Base-by-base conservation (phyloP, 2,797 vertebrate genomes). In the Scomberomorus guttatus region DNA sequence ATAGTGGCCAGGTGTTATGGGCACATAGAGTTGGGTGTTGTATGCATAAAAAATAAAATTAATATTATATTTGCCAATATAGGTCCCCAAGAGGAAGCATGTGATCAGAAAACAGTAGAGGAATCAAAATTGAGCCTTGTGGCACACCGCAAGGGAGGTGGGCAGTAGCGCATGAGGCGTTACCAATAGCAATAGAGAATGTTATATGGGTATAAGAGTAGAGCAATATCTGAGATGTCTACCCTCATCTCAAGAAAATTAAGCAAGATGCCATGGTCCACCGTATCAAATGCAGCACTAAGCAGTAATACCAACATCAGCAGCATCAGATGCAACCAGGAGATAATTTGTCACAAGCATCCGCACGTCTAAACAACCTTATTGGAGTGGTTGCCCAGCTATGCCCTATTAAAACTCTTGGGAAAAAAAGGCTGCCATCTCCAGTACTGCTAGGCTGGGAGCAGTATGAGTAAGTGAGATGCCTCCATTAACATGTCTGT, bases 401-500 rank as follows among this genome's bases (percentile, higher is more conserved):
- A 25, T 14, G 12, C 6, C n/a, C 17, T 57, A 5, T 70, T 29
- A 46, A 61, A 66, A 46, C 17, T 15, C 8, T 27, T 58, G 34
- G 34, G 11, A 5, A 11, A 56, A 79, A 34, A 60, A 71, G 24
- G 7, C 48, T 46, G 18, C 17, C 50, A 48, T 54, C 46, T 48
- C 44, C 34, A 55, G 12, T 3, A 17, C 13, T 18, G 55, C 39
- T 11, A 17, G 6, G 44, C 48, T 71, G 62, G 44, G 70, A 87
- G 60, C 63, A 68, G 22, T 57, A 22, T 60, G 72, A 82, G 61
- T 51, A 59, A 68, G 57, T 54, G 65, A 75, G 68, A 74, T 56
- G 25, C 51, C 34, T 58, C 72, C 63, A 44, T 59, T 64, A 61
- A 63, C 74, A 20, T 5, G 34, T 83, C 77, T 55, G 71, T 84